Conservation (phyloP, 2,797 vertebrate species). For the Nyctalus aviator region DNA sequence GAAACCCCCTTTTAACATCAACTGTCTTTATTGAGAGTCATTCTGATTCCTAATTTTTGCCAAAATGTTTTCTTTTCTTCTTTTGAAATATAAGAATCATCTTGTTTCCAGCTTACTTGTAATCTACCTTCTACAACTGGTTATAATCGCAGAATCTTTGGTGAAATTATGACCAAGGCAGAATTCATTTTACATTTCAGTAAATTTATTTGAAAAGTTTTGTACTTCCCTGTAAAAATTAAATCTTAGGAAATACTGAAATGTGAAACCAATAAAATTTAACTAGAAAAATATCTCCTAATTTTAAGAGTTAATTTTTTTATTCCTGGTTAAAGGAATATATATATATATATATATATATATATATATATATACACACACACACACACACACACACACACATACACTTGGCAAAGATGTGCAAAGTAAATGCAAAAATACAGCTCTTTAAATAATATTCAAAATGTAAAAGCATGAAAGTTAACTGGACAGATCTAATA, state of each 20-base stretch:
- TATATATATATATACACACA: too few relatives aligned
- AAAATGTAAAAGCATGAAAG: background rate
- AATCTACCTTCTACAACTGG: slow-evolving; percentile 79
- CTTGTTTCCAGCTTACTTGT: slow-evolving; percentile 80
- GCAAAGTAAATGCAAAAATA: background rate
- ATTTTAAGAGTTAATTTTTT: slow-evolving; percentile 25
- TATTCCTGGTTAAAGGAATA: background rate
- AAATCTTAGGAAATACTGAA: slow-evolving; percentile 19
- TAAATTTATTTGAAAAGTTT: slow-evolving; percentile 69
- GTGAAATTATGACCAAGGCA: slow-evolving; percentile 71
- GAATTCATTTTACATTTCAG: slow-evolving; percentile 53
- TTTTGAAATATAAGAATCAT: slow-evolving; percentile 86
- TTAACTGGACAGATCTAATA: background rate
- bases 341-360: too few relatives aligned
- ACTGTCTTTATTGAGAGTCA: slow-evolving; percentile 84
- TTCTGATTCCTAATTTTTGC: slow-evolving; percentile 83
- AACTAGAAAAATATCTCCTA: background rate
- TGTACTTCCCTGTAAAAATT: background rate
- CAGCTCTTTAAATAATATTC: slow-evolving; percentile 35
- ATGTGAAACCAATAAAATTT: slow-evolving; percentile 28
- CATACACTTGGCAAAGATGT: background rate
- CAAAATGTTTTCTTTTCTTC: slow-evolving; percentile 79
- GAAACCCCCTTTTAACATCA: slow-evolving; percentile 85
- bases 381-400: too few relatives aligned
- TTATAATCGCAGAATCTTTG: slow-evolving; percentile 81